Evolutionary conservation across 2,113 vertebrate species (phyloP), one percentile per base, ranked within the genome.

Genomic region (Corythoichthys intestinalis): DNA sequence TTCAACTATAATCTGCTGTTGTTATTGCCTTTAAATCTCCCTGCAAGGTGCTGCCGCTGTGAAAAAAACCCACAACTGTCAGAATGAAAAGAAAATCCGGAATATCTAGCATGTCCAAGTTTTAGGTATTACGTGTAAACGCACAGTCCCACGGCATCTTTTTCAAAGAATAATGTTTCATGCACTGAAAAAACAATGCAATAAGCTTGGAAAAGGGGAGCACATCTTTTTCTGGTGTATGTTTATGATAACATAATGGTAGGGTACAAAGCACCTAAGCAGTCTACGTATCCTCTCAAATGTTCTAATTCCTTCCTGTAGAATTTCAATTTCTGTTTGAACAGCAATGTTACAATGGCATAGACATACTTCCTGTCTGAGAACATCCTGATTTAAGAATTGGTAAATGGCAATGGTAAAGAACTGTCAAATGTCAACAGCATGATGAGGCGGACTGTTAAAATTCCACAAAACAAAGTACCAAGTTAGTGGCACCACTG

Each of bases 171-270:
- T 10, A 62, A 46, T 8, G 38, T 38, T n/a, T 15, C 34, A 34
- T 14, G 49, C 48, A 49, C 48, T 71, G 62, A 78, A 65, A 57
- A 70, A 58, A 83, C 58, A 70, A 83, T 75, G 63, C 54, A 72
- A 76, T 69, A 49, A 76, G 39, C 62, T 65, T 52, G 68, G 75
- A 38, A 79, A 86, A 78, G 71, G 56, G 3, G 4, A 56, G 73
- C 57, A 65, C 79, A 65, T 71, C 54, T 71, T 75, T 78, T 78
- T 62, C 46, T 39, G 78, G 37, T 78, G 74, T 72, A n/a, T 73
- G 81, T 76, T 86, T 85, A 78, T 86, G 77, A 79, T 81, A 80
- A 83, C 81, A 39, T 46, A 44, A 53, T 78, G 9, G 8, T n/a
- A 17, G n/a, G 2, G 53, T 56, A 34, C 10, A 20, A 34, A 34